Conservation (phyloP, 2,113 vertebrate species). For the Tiliqua scincoides region DNA sequence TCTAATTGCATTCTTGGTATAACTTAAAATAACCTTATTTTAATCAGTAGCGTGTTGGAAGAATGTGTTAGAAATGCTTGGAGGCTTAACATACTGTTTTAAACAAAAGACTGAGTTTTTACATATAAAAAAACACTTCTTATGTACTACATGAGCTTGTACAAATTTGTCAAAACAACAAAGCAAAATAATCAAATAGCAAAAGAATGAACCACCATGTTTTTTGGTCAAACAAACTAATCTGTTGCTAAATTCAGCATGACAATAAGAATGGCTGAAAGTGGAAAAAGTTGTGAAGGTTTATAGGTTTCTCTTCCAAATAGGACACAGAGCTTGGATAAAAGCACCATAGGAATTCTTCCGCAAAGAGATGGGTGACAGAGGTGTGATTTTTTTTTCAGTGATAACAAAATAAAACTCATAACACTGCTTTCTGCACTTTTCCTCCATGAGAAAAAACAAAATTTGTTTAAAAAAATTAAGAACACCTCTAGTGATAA, state of each 20-base stretch:
- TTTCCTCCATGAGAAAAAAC: too few species aligned
- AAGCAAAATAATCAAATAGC: constrained; percentile 56
- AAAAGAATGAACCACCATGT: constrained; percentile 28
- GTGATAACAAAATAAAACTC: too few species aligned
- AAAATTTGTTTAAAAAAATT: too few species aligned
- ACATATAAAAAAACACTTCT: constrained; percentile 20
- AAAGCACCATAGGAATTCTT: background rate
- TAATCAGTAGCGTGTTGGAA: constrained; percentile 82
- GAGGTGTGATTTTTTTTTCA: too few species aligned
- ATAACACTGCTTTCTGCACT: too few species aligned
- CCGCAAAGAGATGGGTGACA: background rate
- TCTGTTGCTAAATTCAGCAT: fast-evolving
- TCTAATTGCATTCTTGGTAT: constrained; percentile 81
- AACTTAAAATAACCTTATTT: constrained; percentile 86
- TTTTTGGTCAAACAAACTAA: background rate
- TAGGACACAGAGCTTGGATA: background rate
- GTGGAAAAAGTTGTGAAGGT: background rate
- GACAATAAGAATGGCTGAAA: background rate
- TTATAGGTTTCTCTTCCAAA: background rate
- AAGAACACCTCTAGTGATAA: too few species aligned
- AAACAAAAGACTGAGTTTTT: constrained; percentile 64
- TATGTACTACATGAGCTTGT: constrained; percentile 54
- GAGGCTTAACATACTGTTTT: constrained; percentile 79
- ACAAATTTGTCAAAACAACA: constrained; percentile 67
- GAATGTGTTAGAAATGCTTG: constrained; percentile 73